These are phyloP conservation scores for Acrocephalus kingi DNA, from an alignment of 2,113 vertebrate species.

Conservation along the genomic window DNA sequence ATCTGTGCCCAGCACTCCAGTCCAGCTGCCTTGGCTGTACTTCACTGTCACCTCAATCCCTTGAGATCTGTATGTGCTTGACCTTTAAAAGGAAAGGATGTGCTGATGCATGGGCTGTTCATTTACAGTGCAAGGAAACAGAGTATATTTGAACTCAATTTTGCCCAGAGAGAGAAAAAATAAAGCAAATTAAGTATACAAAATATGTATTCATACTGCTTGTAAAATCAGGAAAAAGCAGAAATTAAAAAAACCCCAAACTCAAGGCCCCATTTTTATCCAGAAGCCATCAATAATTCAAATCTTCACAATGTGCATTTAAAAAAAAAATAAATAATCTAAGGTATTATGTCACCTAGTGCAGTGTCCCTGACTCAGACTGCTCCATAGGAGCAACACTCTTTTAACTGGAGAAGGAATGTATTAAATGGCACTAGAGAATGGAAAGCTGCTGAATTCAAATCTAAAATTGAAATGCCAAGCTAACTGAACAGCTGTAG, in stretches of 20 bases:
- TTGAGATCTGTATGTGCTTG: slow-evolving; percentile 79
- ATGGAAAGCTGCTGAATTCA: not conserved
- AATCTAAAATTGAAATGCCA: not conserved
- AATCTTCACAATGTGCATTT: not conserved
- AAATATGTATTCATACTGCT: not conserved
- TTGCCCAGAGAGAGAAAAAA: not conserved
- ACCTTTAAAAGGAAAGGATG: slow-evolving; percentile 74
- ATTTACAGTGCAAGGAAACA: not conserved
- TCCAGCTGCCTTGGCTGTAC: slow-evolving; percentile 97
- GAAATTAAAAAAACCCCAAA: not conserved
- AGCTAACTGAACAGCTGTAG: not conserved
- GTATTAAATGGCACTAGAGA: not conserved
- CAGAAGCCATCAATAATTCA: not conserved
- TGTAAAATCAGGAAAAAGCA: not conserved
- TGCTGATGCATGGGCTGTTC: not conserved
- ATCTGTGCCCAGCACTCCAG: slow-evolving; percentile 88
- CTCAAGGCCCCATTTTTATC: not conserved
- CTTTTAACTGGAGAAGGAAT: not conserved
- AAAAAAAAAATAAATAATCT: not conserved
- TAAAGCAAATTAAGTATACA: not conserved
- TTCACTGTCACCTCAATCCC: slow-evolving; percentile 81
- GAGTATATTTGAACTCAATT: not conserved
- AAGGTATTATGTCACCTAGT: not conserved
- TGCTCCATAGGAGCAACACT: not conserved
- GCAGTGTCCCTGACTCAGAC: not conserved